These are phyloP conservation scores for Andrena cerasifolii DNA, from an alignment of 1,140 invertebrate species.

Conservation along the genomic window DNA sequence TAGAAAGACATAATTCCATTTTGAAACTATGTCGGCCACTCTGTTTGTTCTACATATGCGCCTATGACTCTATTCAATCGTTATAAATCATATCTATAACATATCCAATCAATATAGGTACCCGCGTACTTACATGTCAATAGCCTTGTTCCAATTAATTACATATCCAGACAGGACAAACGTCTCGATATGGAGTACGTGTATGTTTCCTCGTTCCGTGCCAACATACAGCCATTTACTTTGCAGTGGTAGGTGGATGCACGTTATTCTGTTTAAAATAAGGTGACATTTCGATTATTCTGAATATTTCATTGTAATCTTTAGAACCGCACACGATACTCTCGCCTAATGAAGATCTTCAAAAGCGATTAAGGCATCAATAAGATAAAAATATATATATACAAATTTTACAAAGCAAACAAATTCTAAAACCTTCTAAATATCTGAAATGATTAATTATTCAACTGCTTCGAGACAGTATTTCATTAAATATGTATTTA, in stretches of 20 bases:
- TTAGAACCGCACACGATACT: not conserved
- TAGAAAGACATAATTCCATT: too few species aligned
- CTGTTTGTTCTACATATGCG: too few species aligned
- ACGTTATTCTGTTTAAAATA: slow-evolving; percentile 90
- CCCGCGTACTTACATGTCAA: slow-evolving; percentile 96
- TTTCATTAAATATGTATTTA: too few species aligned
- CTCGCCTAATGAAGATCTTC: too few species aligned
- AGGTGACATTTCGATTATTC: slow-evolving; percentile 10
- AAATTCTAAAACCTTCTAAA: too few species aligned
- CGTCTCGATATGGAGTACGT: slow-evolving; percentile 97
- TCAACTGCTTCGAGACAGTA: too few species aligned
- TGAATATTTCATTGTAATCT: not conserved
- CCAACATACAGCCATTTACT: slow-evolving; percentile 99
- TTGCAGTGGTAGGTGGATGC: slow-evolving; percentile 95
- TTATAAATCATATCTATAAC: slow-evolving; percentile 7
- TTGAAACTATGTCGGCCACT: too few species aligned
- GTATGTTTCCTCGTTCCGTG: slow-evolving; percentile 98
- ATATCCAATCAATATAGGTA: slow-evolving; percentile 13
- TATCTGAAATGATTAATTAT: too few species aligned
- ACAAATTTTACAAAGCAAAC: too few species aligned
- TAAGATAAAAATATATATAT: not conserved
- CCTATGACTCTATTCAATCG: too few species aligned
- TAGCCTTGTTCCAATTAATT: slow-evolving; percentile 99
- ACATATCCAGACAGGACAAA: slow-evolving; percentile 98
- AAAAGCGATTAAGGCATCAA: not conserved